Base-by-base conservation (phyloP, 2,888 invertebrate species). In the Diabrotica balteata region DNA sequence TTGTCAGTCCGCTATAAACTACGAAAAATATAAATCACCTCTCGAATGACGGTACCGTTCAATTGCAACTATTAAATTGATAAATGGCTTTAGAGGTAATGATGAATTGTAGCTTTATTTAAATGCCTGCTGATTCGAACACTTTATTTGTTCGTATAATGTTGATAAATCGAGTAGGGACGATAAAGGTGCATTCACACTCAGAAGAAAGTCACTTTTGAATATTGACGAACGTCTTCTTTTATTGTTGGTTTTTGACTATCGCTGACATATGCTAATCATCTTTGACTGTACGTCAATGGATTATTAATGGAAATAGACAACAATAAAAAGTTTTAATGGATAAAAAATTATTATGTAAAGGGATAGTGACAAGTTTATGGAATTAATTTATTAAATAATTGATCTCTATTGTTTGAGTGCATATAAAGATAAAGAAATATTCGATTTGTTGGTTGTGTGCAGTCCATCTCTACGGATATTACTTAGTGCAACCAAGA, bases 11-110 rank as follows among this genome's bases (percentile, higher is more conserved):
- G 52, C 47, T 53, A 63, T 53, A 67, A 58, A 61, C 10, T 44
- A 65, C 32, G 22, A 55, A 62, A 55, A 67, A 67, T 59, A 67
- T 65, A 65, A 54, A 70, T 70, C 59, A 58, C 62, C 59, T 57
- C 47, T 53, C 57, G 46, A 59, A 11, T 55, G 59, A 59, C 63
- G 62, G 54, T 59, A 62, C 52, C 61, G 57, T 62, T 66, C 72
- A 65, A 64, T 65, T 70, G 65, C 54, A 59, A 67, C 72, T 68
- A 70, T 72, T 70, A 72, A 68, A 62, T 68, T 70, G 72, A 72
- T 72, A 66, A 70, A 72, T 72, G 70, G 67, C 47, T 63, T 55
- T 42, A 44, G 58, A 68, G 53, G 59, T 69, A 67, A 69, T 69
- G 69, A 71, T 69, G 58, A 67, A 71, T 71, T 61, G 66, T 63